phyloP scores from a whole-genome alignment of 2,113 vertebrate species.

The Lepidiolamprologus cunningtoni region DNA sequence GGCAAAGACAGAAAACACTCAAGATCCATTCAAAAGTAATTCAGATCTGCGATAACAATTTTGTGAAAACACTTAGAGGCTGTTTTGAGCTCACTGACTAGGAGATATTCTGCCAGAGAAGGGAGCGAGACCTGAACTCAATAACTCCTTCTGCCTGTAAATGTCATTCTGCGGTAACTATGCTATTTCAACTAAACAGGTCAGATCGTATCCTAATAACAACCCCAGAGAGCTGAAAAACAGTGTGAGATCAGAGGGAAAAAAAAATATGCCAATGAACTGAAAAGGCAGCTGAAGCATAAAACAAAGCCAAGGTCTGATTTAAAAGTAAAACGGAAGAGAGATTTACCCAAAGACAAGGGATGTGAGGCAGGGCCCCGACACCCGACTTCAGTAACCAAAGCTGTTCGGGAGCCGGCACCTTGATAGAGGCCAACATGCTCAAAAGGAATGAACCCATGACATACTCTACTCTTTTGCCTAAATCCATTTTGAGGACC shows the following conservation, averaged over 20 bases:
- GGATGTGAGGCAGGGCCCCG: not conserved
- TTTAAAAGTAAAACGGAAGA: not conserved
- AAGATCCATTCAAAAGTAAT: not conserved
- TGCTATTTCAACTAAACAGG: not conserved
- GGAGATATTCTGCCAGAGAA: not conserved
- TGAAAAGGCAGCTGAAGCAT: not conserved
- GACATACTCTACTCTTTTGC: not conserved
- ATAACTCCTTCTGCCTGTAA: not conserved
- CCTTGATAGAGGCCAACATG: not conserved
- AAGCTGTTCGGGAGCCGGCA: fast-evolving
- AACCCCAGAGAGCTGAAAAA: not conserved
- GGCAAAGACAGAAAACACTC: not conserved
- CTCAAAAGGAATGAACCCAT: not conserved
- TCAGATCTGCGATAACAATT: not conserved
- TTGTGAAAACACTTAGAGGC: not conserved
- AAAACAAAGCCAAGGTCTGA: not conserved
- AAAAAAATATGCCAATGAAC: not conserved
- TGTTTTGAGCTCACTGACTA: not conserved
- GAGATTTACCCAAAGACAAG: not conserved
- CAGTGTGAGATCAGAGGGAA: not conserved
- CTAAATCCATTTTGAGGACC: not conserved
- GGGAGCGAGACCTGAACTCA: not conserved
- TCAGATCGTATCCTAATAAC: not conserved
- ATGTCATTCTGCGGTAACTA: not conserved
- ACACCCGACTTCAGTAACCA: not conserved